These are phyloP conservation scores for Ormyrus nitidulus DNA, from an alignment of 2,888 invertebrate genomes.

Conservation along the genomic window DNA sequence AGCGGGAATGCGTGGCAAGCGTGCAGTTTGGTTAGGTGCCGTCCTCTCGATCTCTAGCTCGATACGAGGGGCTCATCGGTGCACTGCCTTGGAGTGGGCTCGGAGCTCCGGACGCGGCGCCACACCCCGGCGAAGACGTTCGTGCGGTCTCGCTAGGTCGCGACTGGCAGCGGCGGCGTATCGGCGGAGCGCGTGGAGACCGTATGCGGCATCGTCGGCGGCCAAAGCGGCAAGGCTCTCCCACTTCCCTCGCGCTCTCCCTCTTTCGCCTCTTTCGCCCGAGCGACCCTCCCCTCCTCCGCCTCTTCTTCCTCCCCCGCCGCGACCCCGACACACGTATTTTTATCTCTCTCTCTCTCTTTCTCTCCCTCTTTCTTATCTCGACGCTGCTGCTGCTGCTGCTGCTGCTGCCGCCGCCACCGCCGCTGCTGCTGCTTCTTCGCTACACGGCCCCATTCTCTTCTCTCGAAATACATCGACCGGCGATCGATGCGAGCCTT, in stretches of 20 bases:
- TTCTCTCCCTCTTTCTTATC: too few relatives aligned
- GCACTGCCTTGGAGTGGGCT: not conserved
- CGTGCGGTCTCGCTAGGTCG: too few relatives aligned
- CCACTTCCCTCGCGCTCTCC: conserved; percentile 16
- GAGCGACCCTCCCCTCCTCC: not conserved
- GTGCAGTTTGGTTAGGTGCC: conserved; percentile 54
- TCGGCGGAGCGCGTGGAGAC: conserved; percentile 38
- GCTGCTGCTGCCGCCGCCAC: too few relatives aligned
- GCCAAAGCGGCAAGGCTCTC: conserved; percentile 5
- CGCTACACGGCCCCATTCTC: too few relatives aligned
- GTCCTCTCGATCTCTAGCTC: too few relatives aligned
- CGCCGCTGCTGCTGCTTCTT: too few relatives aligned
- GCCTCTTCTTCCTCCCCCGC: conserved; percentile 2
- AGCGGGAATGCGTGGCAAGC: conserved; percentile 53
- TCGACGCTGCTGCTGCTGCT: too few relatives aligned
- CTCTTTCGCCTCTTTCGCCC: not conserved
- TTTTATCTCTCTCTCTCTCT: too few relatives aligned
- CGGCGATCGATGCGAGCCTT: too few relatives aligned
- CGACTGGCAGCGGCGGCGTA: not conserved
- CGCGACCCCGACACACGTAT: not conserved
- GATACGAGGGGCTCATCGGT: too few relatives aligned
- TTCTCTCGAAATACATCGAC: too few relatives aligned
- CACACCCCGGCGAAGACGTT: not conserved
- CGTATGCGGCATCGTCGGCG: conserved; percentile 53
- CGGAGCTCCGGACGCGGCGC: not conserved